Conservation (phyloP, 2,113 vertebrate genomes). For the Halcyon senegalensis region DNA sequence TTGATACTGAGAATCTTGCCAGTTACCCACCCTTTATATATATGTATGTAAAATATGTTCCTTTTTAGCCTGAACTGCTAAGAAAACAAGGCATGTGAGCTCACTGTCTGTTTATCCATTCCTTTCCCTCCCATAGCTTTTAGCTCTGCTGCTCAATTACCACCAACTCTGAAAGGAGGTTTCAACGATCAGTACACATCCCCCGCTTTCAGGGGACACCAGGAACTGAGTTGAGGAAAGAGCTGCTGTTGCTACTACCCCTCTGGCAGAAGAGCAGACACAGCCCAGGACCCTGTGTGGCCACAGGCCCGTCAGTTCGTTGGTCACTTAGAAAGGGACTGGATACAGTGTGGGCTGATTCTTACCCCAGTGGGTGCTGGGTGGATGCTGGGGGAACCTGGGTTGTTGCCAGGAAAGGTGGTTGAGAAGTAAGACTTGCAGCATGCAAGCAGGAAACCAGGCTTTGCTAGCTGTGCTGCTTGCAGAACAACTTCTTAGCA, state of each 20-base stretch:
- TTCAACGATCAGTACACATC: background rate
- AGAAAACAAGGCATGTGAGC: background rate
- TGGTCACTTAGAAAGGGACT: background rate
- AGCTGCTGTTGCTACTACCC: background rate
- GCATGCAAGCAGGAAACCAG: background rate
- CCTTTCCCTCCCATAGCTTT: background rate
- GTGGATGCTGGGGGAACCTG: background rate
- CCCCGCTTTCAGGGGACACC: background rate
- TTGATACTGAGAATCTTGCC: conserved; percentile 10
- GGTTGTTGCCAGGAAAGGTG: background rate
- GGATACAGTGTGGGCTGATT: background rate
- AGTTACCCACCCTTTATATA: background rate
- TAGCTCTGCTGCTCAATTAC: background rate
- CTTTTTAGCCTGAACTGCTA: background rate
- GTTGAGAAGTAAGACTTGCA: background rate
- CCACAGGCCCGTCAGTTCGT: background rate
- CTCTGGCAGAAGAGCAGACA: background rate
- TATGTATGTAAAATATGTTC: background rate
- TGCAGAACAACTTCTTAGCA: background rate
- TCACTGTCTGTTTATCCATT: background rate
- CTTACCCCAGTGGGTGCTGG: fast-evolving
- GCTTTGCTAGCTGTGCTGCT: background rate
- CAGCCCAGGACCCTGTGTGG: background rate
- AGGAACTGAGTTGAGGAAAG: background rate
- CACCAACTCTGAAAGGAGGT: background rate